A percentile compares a stretch with the other conserved stretches of the same genome.
phyloP scores from a whole-genome alignment of 2,888 invertebrate species.

The Synergus japonicus region DNA sequence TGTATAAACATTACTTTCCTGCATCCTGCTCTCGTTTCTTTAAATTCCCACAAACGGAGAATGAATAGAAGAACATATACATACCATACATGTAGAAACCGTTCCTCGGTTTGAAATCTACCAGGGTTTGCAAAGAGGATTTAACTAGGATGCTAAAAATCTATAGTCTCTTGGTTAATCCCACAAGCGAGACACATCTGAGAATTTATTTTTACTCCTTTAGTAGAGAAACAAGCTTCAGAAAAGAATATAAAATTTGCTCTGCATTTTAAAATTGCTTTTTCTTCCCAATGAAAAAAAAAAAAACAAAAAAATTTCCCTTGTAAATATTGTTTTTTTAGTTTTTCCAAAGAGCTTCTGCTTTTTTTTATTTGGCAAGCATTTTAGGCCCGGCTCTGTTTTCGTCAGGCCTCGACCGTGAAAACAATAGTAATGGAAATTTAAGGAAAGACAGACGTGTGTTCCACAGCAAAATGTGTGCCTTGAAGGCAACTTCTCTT shows the following conservation, averaged over 20 bases:
- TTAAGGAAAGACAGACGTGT: slow-evolving; percentile 3
- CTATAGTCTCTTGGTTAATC: slow-evolving; percentile 58
- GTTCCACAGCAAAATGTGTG: not conserved
- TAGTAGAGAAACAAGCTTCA: not conserved
- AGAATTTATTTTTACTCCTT: slow-evolving; percentile 43
- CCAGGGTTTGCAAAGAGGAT: slow-evolving; percentile 59
- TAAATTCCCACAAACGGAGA: slow-evolving; percentile 56
- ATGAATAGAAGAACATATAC: slow-evolving; percentile 49
- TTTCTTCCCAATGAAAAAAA: not conserved
- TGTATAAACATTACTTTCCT: slow-evolving; percentile 8
- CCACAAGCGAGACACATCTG: slow-evolving; percentile 47
- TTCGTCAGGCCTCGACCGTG: not conserved
- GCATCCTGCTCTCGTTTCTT: slow-evolving; percentile 52
- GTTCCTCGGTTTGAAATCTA: slow-evolving; percentile 51
- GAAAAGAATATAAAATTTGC: not conserved
- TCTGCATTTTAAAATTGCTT: slow-evolving; percentile 1
- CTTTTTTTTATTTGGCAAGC: not conserved
- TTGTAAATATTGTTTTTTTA: not conserved
- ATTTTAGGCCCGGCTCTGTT: not conserved
- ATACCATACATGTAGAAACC: slow-evolving; percentile 43
- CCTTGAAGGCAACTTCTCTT: slow-evolving; percentile 39
- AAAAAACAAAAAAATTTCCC: not conserved
- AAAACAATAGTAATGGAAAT: slow-evolving; percentile 38
- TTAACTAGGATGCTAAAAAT: slow-evolving; percentile 59
- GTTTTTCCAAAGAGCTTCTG: not conserved